Conservation (phyloP, 2,797 vertebrate genomes). For the Thaleichthys pacificus region DNA sequence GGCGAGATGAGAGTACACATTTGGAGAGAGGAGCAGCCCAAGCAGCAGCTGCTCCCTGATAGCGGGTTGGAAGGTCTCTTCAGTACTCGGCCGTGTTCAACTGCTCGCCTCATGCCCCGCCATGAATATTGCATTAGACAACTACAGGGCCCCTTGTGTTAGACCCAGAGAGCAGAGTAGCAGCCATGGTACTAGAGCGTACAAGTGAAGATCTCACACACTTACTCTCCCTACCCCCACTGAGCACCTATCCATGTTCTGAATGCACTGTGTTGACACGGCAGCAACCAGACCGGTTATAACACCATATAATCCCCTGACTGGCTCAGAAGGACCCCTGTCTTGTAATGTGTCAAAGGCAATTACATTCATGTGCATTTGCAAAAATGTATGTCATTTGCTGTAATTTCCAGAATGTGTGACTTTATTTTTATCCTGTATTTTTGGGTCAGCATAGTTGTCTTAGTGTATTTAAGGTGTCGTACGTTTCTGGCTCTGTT, state of each 20-base stretch:
- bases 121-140: slow-evolving; percentile 80
- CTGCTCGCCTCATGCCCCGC: slow-evolving; percentile 65
- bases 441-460: slow-evolving; percentile 12
- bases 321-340: slow-evolving; percentile 41
- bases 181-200: slow-evolving; percentile 42
- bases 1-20: slow-evolving; percentile 42
- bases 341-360: slow-evolving; percentile 46
- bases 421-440: slow-evolving; percentile 16
- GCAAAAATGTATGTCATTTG: slow-evolving; percentile 18
- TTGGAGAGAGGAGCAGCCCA: slow-evolving; percentile 47
- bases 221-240: slow-evolving; percentile 19
- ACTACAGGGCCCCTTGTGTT: slow-evolving; percentile 68
- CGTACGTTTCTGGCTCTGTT: slow-evolving; percentile 5
- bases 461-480: slow-evolving; percentile 14
- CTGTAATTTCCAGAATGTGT: slow-evolving; percentile 34
- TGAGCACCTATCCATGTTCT: slow-evolving; percentile 28
- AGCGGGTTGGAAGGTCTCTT: slow-evolving; percentile 70
- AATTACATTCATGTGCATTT: slow-evolving; percentile 43
- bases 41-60: slow-evolving; percentile 71
- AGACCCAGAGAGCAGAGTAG: slow-evolving; percentile 51
- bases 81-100: slow-evolving; percentile 73
- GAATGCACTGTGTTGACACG: slow-evolving; percentile 23
- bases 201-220: slow-evolving; percentile 38
- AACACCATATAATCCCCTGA: slow-evolving; percentile 35
- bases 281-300: slow-evolving; percentile 45